phyloP scores from a whole-genome alignment of 2,888 invertebrate genomes.

The Camponotus fellah region DNA sequence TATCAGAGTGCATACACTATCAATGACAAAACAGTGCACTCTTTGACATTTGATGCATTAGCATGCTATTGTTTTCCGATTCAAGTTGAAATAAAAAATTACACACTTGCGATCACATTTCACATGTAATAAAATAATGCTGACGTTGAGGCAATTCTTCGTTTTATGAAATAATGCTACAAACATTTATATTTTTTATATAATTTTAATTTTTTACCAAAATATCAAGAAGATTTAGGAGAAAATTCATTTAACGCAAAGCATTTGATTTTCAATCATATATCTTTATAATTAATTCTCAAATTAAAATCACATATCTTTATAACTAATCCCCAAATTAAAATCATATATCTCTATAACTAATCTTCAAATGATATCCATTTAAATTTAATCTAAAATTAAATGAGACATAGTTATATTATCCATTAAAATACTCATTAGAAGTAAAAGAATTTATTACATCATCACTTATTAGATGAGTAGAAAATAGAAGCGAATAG shows the following conservation, averaged over 20 bases:
- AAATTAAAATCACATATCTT: not conserved
- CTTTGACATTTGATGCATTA: conserved; percentile 59
- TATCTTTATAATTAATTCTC: not conserved
- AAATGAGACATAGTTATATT: not conserved
- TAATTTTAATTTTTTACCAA: not conserved
- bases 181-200: not conserved
- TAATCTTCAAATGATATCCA: not conserved
- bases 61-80: conserved; percentile 50
- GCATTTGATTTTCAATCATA: not conserved
- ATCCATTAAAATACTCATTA: not conserved
- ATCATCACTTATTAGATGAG: not conserved
- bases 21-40: conserved; percentile 33
- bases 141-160: conserved; percentile 4
- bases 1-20: not conserved
- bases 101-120: conserved; percentile 3
- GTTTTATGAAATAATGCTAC: not conserved
- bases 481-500: not conserved
- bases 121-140: not conserved
- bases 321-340: not conserved
- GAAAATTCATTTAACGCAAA: not conserved
- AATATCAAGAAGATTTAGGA: not conserved
- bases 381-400: conserved; percentile 7
- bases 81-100: conserved; percentile 30
- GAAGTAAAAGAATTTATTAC: not conserved
- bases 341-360: conserved; percentile 10